These are phyloP conservation scores for Polyergus mexicanus DNA, from an alignment of 1,140 invertebrate species.

Conservation along the genomic window DNA sequence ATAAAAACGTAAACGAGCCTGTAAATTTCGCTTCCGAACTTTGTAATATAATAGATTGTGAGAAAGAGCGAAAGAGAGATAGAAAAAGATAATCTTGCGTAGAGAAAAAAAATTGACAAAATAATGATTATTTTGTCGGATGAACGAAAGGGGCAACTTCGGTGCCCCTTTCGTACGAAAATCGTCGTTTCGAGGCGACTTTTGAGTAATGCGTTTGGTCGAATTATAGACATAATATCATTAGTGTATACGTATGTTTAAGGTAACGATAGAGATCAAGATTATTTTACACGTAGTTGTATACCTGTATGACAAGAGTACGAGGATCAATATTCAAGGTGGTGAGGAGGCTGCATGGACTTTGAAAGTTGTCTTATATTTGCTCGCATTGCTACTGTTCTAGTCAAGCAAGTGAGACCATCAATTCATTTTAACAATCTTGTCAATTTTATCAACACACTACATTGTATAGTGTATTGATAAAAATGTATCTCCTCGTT, in stretches of 20 bases:
- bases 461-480: not conserved
- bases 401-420: constrained; percentile 56
- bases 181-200: constrained; percentile 16
- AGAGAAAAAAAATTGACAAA: constrained; percentile 30
- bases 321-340: constrained; percentile 62
- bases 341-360: constrained; percentile 53
- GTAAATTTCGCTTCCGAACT: constrained; percentile 66
- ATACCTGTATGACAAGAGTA: constrained; percentile 52
- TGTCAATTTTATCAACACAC: constrained; percentile 9
- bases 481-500: not conserved
- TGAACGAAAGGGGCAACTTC: constrained; percentile 24
- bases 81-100: constrained; percentile 1
- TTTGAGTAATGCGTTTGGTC: constrained; percentile 60
- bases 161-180: constrained; percentile 61
- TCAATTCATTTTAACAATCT: constrained; percentile 1
- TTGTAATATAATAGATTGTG: constrained; percentile 66
- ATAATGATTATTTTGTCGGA: constrained; percentile 24
- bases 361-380: constrained; percentile 60
- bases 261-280: constrained; percentile 67
- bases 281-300: constrained; percentile 73
- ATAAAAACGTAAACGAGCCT: constrained; percentile 60
- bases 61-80: constrained; percentile 12
- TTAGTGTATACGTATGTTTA: constrained; percentile 64
- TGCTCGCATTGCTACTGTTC: constrained; percentile 51
- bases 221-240: constrained; percentile 75